Evolutionary conservation across 2,797 vertebrate species (phyloP).

Genomic region (Pantherophis vulpinus): DNA sequence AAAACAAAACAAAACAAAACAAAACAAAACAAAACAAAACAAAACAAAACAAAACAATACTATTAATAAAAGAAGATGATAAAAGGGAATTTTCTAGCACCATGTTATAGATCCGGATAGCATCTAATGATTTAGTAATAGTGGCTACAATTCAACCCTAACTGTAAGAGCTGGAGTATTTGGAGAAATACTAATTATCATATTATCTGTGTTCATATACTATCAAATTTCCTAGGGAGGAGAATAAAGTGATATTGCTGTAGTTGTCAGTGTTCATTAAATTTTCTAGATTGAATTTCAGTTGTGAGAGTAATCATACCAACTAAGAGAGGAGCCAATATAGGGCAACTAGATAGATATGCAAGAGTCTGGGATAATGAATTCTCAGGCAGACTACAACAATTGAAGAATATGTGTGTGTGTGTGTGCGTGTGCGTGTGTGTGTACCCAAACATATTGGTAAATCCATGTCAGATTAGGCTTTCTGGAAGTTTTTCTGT

Average conservation of each 20-base stretch:
- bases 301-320: background rate
- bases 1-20: constrained; percentile 19
- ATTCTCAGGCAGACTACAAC: background rate
- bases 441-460: background rate
- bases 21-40: background rate
- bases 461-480: background rate
- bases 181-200: background rate
- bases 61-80: background rate
- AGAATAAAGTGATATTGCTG: no score
- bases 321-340: background rate
- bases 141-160: background rate
- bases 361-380: background rate
- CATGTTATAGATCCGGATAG: background rate
- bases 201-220: background rate
- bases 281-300: background rate
- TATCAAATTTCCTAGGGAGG: background rate
- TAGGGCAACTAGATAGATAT: background rate
- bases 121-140: background rate
- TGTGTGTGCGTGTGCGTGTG: background rate
- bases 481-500: background rate
- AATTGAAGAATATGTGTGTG: background rate
- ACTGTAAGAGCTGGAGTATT: background rate
- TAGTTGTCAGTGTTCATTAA: background rate
- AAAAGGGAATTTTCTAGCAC: background rate
- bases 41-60: background rate